These are phyloP conservation scores for Lasius fuliginosus DNA, from an alignment of 2,888 invertebrate genomes.

Conservation along the genomic window DNA sequence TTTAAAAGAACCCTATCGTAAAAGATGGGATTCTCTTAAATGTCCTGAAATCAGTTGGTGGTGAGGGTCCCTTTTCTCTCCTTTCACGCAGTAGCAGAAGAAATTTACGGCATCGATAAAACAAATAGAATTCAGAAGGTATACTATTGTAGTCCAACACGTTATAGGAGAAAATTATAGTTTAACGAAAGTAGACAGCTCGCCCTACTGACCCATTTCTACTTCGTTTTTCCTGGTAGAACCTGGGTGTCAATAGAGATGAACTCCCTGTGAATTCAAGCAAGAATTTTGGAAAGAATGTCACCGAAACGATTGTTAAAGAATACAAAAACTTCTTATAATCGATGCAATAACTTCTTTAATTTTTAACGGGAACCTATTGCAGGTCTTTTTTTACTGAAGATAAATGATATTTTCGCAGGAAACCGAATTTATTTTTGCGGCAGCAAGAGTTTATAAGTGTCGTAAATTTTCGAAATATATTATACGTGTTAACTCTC, in stretches of 20 bases:
- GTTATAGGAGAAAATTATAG: background rate
- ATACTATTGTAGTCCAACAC: background rate
- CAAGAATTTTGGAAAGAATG: background rate
- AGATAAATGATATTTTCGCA: constrained; percentile 30
- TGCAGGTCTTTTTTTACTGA: background rate
- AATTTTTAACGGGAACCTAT: background rate
- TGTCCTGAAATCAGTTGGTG: constrained; percentile 46
- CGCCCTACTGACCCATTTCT: constrained; percentile 66
- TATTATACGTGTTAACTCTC: background rate
- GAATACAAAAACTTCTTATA: constrained; percentile 14
- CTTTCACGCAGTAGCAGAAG: constrained; percentile 26
- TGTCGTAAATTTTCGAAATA: background rate
- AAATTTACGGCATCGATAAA: constrained; percentile 66
- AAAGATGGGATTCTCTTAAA: background rate
- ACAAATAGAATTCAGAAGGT: constrained; percentile 45
- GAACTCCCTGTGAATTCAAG: constrained; percentile 16
- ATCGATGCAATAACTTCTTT: constrained; percentile 54
- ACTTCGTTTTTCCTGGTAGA: background rate
- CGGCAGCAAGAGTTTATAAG: constrained; percentile 52
- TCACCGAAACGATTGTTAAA: constrained; percentile 1
- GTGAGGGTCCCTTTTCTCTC: constrained; percentile 26
- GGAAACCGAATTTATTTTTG: constrained; percentile 20
- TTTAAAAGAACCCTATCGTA: background rate
- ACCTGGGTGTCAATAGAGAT: constrained; percentile 31
- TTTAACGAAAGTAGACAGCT: constrained; percentile 9